phyloP scores from a whole-genome alignment of 2,113 vertebrate species.

The Ivindomyrus marchei region DNA sequence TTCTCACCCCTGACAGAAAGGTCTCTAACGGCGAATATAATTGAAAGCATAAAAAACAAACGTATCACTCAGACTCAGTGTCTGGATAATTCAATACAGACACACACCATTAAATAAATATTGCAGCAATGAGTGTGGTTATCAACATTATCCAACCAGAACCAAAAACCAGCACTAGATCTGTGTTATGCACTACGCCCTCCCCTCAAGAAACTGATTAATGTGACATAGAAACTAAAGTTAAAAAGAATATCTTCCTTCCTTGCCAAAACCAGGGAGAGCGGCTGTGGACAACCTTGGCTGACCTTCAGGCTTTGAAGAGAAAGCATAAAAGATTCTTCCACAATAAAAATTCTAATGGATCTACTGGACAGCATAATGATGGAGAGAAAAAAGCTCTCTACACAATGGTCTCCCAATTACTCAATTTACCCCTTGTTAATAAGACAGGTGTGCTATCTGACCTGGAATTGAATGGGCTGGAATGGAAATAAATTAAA shows the following conservation, averaged over 20 bases:
- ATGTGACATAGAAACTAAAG: background rate
- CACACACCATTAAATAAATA: background rate
- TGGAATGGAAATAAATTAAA: background rate
- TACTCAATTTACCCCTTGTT: conserved; percentile 4
- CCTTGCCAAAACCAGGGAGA: background rate
- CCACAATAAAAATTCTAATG: conserved; percentile 23
- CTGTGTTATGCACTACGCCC: background rate
- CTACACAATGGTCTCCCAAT: conserved; percentile 2
- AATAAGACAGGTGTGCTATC: conserved; percentile 16
- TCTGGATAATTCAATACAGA: background rate
- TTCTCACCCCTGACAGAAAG: background rate
- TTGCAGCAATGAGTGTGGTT: background rate
- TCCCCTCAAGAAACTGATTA: background rate
- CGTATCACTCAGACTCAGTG: background rate
- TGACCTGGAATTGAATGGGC: conserved; percentile 6
- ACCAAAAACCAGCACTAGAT: background rate
- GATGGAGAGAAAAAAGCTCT: background rate
- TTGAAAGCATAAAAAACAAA: background rate
- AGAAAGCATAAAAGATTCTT: conserved; percentile 17
- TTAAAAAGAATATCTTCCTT: background rate
- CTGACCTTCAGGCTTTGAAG: conserved; percentile 18
- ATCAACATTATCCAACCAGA: background rate
- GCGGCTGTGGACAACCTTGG: background rate
- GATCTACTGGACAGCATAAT: conserved; percentile 12
- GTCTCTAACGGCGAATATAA: background rate